Percentiles rank a stretch among this genome's conserved stretches.
Conservation (phyloP, 2,797 vertebrate species). For the Pseudochirops cupreus region DNA sequence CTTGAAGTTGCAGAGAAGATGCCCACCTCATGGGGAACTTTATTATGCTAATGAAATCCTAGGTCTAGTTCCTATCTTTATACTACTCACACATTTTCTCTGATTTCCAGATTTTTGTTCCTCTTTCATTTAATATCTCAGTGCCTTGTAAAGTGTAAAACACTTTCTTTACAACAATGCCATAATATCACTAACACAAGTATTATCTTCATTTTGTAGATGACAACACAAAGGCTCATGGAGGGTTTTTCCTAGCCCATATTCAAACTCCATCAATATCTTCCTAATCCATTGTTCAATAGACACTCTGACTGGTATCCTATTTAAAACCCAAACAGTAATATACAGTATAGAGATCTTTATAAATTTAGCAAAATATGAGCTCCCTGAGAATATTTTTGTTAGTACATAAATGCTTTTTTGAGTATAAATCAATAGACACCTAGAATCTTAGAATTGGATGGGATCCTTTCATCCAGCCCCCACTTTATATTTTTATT, state of each 20-base stretch:
- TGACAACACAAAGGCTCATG: not conserved
- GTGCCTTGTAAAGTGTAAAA: not conserved
- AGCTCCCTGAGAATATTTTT: not conserved
- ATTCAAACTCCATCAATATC: not conserved
- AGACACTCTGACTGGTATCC: not conserved
- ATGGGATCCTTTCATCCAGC: not conserved
- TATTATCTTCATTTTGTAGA: not conserved
- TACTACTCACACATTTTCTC: slow-evolving; percentile 42
- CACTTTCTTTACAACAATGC: not conserved
- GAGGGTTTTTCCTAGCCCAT: not conserved
- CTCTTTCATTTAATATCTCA: slow-evolving; percentile 7
- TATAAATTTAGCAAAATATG: not conserved
- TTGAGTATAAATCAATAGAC: not conserved
- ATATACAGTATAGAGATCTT: not conserved
- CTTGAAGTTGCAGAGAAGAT: not conserved
- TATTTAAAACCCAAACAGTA: not conserved
- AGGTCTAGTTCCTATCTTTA: not conserved
- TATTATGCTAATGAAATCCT: not conserved
- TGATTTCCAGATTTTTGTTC: slow-evolving; percentile 65
- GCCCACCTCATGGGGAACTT: not conserved
- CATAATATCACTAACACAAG: not conserved
- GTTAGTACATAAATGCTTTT: not conserved
- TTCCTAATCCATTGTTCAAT: not conserved
- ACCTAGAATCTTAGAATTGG: not conserved
- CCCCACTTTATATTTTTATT: not conserved